Conservation (phyloP, 2,797 vertebrate species). For the Rhinichthys osculus region DNA sequence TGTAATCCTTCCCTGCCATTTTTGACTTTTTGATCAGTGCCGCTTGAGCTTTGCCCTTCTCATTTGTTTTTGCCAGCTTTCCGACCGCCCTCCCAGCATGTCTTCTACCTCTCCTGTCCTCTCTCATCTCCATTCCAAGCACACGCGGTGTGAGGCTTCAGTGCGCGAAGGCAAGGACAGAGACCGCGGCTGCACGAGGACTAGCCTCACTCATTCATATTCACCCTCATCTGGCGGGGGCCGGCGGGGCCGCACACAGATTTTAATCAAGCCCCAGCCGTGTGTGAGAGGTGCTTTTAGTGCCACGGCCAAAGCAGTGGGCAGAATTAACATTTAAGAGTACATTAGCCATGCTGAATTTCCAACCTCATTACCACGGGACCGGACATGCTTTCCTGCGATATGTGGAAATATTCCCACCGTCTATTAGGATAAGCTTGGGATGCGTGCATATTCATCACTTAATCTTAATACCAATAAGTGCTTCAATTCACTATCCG, state of each 20-base stretch:
- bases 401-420: slow-evolving; percentile 1
- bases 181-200: slow-evolving; percentile 33
- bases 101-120: slow-evolving; percentile 20
- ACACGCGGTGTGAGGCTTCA: not conserved
- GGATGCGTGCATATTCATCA: slow-evolving; percentile 8
- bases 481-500: slow-evolving; percentile 24
- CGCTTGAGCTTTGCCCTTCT: slow-evolving; percentile 52
- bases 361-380: not conserved
- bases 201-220: slow-evolving; percentile 69
- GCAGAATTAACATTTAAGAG: slow-evolving; percentile 47
- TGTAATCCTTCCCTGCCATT: slow-evolving; percentile 11
- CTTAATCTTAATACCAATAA: slow-evolving; percentile 23
- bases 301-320: slow-evolving; percentile 19
- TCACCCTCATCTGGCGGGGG: slow-evolving; percentile 58
- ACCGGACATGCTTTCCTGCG: slow-evolving; percentile 11
- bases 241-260: slow-evolving; percentile 7
- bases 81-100: slow-evolving; percentile 37
- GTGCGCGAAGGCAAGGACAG: slow-evolving; percentile 19
- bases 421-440: not conserved
- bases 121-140: slow-evolving; percentile 49
- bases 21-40: slow-evolving; percentile 39
- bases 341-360: slow-evolving; percentile 47
- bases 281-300: slow-evolving; percentile 23
- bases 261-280: slow-evolving; percentile 54
- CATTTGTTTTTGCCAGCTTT: slow-evolving; percentile 52